These are phyloP conservation scores for Crocidura indochinensis DNA, from an alignment of 2,797 vertebrate genomes.

Conservation along the genomic window DNA sequence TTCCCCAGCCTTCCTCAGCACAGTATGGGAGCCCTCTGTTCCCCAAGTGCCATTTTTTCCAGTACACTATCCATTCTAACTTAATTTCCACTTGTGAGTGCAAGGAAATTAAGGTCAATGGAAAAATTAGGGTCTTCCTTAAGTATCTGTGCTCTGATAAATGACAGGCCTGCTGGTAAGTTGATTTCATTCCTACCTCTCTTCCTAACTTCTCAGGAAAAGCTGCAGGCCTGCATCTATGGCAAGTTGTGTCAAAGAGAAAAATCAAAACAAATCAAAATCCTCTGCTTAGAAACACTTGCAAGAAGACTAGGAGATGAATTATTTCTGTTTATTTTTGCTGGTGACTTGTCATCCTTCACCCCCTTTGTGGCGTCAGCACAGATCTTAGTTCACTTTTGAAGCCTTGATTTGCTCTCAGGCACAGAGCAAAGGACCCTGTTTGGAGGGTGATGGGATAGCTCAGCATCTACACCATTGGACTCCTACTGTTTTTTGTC, in stretches of 20 bases:
- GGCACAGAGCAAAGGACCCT: not conserved
- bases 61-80: not conserved
- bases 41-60: not conserved
- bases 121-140: not conserved
- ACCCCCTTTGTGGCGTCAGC: not conserved
- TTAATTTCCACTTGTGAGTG: not conserved
- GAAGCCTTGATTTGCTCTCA: not conserved
- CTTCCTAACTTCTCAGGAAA: not conserved
- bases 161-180: no score
- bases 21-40: no score
- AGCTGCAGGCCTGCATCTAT: not conserved
- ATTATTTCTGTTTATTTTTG: slow-evolving; percentile 47
- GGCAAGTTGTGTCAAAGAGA: not conserved
- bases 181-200: no score
- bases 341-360: not conserved
- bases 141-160: not conserved
- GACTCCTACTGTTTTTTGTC: slow-evolving; percentile 32
- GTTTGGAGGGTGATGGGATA: not conserved
- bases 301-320: not conserved
- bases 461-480: not conserved
- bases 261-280: not conserved
- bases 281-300: not conserved
- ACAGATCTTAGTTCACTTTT: not conserved
- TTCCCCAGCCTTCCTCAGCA: no score
- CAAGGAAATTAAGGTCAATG: not conserved